phyloP scores from a whole-genome alignment of 2,888 invertebrate genomes.

The Thysanoteuthis rhombus region DNA sequence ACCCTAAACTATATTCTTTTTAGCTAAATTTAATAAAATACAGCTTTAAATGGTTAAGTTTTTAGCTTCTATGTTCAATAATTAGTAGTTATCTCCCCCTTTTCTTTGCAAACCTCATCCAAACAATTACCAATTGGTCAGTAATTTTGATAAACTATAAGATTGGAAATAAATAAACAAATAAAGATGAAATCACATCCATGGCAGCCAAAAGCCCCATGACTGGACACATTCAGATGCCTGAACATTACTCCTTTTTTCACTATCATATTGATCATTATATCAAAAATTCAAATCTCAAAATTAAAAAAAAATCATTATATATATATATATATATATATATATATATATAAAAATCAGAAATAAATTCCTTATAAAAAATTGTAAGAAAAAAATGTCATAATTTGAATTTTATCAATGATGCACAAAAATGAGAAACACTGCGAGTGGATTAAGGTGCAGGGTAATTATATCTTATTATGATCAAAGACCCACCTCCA shows the following conservation, averaged over 20 bases:
- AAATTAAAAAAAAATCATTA: too few species aligned
- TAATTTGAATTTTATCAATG: constrained; percentile 1
- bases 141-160: neutral
- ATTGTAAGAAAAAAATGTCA: neutral
- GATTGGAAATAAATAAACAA: neutral
- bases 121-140: too few species aligned
- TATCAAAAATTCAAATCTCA: neutral
- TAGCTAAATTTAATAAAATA: too few species aligned
- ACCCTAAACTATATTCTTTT: too few species aligned
- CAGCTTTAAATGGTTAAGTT: too few species aligned
- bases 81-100: too few species aligned
- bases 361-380: neutral
- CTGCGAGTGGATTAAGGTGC: neutral
- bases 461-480: neutral
- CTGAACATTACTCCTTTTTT: neutral
- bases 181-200: neutral
- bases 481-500: neutral
- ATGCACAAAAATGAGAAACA: neutral
- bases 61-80: too few species aligned
- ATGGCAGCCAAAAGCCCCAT: neutral
- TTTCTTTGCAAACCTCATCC: too few species aligned
- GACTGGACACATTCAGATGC: neutral
- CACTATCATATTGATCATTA: constrained; percentile 12
- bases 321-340: too few species aligned
- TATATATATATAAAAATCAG: too few species aligned